A percentile compares a stretch with the other conserved stretches of the same genome.
phyloP scores from a whole-genome alignment of 1,140 invertebrate genomes.

The Drosophila tani region DNA sequence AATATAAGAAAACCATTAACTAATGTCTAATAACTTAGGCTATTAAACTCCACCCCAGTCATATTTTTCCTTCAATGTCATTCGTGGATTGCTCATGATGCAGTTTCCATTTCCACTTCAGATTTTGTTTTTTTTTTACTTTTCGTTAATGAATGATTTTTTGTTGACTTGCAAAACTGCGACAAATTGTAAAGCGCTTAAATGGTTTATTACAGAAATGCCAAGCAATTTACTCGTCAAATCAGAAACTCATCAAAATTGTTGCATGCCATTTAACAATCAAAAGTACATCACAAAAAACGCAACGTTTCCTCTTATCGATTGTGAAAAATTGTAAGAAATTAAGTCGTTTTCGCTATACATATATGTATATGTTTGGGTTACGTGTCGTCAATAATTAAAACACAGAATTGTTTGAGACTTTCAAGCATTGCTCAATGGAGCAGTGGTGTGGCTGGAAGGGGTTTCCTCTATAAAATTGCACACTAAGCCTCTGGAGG shows the following conservation, averaged over 20 bases:
- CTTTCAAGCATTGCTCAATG: not conserved
- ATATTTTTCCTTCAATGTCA: slow-evolving; percentile 5
- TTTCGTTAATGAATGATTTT: slow-evolving; percentile 27
- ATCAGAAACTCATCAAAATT: slow-evolving; percentile 60
- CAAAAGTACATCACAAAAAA: slow-evolving; percentile 26
- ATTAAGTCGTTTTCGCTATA: slow-evolving; percentile 2
- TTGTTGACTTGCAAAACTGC: slow-evolving; percentile 39
- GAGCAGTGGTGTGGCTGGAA: slow-evolving; percentile 1
- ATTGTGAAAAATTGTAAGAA: slow-evolving; percentile 30
- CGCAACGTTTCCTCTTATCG: slow-evolving; percentile 26
- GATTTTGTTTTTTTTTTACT: not conserved
- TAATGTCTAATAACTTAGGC: slow-evolving; percentile 6
- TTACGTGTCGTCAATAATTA: slow-evolving; percentile 67
- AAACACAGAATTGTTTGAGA: slow-evolving; percentile 39
- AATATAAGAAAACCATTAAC: not conserved
- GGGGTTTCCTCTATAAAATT: slow-evolving; percentile 2
- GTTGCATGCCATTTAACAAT: slow-evolving; percentile 56
- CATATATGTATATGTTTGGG: not conserved
- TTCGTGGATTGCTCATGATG: slow-evolving; percentile 1
- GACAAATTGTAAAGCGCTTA: slow-evolving; percentile 63
- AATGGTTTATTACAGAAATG: slow-evolving; percentile 60
- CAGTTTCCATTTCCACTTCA: not conserved
- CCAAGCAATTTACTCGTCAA: slow-evolving; percentile 51
- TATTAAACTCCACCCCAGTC: not conserved
- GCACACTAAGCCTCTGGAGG: slow-evolving; percentile 1